Conservation (phyloP, 2,113 vertebrate species). For the Poecile atricapillus region DNA sequence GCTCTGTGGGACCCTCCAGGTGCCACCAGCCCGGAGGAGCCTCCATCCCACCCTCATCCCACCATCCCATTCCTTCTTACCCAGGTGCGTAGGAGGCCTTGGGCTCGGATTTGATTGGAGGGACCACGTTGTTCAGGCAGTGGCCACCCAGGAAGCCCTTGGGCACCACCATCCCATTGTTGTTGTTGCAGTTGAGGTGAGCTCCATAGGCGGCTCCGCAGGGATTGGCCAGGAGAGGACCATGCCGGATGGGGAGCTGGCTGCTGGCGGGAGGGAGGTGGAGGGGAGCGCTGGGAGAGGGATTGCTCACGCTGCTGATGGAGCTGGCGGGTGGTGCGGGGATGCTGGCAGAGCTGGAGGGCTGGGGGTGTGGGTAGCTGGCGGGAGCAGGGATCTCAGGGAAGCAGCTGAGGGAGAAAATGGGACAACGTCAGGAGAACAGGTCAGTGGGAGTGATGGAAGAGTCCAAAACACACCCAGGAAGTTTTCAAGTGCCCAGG, state of each 20-base stretch:
- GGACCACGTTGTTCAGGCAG: conserved; percentile 75
- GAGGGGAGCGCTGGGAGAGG: conserved; percentile 55
- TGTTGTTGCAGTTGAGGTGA: conserved; percentile 82
- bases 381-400: conserved; percentile 87
- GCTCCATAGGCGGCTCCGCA: conserved; percentile 60
- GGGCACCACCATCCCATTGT: conserved; percentile 77
- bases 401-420: conserved; percentile 86
- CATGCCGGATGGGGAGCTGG: conserved; percentile 69
- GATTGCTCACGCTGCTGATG: conserved; percentile 34
- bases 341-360: conserved; percentile 59
- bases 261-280: conserved; percentile 65
- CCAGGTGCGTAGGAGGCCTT: conserved; percentile 91
- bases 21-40: not conserved
- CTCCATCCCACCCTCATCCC: not conserved
- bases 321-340: not conserved
- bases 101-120: conserved; percentile 91
- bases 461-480: not conserved
- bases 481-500: not conserved
- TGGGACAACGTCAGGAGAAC: not conserved
- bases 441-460: not conserved
- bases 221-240: conserved; percentile 62
- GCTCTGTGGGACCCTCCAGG: not conserved
- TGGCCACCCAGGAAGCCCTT: conserved; percentile 82
- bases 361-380: conserved; percentile 73
- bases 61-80: conserved; percentile 69